Evolutionary conservation across 1,140 invertebrate genomes (phyloP).

Genomic region (Euglossa dilemma): DNA sequence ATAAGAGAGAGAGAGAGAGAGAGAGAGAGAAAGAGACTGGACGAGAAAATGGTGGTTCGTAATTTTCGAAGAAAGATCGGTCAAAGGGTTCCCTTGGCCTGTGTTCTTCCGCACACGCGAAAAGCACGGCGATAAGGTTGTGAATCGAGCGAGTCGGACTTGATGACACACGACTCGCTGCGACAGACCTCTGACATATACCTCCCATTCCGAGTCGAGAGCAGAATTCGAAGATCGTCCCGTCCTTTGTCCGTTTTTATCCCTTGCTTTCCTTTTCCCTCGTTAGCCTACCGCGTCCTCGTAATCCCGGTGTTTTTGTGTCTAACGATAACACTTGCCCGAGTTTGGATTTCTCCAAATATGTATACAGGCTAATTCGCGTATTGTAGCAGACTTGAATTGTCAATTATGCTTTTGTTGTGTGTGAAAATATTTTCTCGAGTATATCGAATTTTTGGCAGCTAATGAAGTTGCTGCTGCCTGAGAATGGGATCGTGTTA

Average conservation of each 20-base stretch:
- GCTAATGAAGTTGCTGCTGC: no score
- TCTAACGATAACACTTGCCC: slow-evolving; percentile 7
- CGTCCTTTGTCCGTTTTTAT: background rate
- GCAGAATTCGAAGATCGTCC: slow-evolving; percentile 48
- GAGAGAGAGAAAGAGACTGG: no score
- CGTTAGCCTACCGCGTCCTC: no score
- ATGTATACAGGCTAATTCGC: background rate
- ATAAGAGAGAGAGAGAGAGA: no score
- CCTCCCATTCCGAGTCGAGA: slow-evolving; percentile 39
- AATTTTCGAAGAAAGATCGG: slow-evolving; percentile 47
- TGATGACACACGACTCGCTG: slow-evolving; percentile 45
- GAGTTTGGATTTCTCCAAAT: slow-evolving; percentile 3
- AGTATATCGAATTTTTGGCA: no score
- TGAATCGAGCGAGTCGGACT: slow-evolving; percentile 48
- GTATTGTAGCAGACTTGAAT: background rate
- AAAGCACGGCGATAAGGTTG: slow-evolving; percentile 44
- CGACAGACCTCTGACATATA: slow-evolving; percentile 12
- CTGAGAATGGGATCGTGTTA: no score
- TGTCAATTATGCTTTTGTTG: no score
- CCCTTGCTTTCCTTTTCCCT: no score
- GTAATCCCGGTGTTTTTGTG: background rate
- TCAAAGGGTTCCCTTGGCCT: slow-evolving; percentile 50
- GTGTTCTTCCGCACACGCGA: slow-evolving; percentile 36
- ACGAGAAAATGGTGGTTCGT: slow-evolving; percentile 46
- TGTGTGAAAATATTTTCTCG: no score